Evolutionary conservation across 2,888 invertebrate genomes (phyloP).

Genomic region (Aphrophora alni): DNA sequence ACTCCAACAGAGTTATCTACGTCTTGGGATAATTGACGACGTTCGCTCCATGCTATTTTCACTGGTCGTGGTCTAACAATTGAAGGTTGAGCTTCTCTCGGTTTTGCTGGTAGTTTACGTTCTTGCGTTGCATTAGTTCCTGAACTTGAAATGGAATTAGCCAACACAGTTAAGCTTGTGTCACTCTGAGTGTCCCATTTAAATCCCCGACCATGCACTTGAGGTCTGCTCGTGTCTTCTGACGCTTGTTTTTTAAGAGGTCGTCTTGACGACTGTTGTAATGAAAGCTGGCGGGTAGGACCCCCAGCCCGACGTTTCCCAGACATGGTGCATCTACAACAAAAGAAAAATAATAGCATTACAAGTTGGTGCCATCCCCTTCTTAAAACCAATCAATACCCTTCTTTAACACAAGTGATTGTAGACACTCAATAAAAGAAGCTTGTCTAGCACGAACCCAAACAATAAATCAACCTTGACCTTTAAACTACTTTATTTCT

Average conservation of each 20-base stretch:
- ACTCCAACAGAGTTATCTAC: conserved; percentile 24
- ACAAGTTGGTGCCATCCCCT: neutral
- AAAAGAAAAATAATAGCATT: neutral
- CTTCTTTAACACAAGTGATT: neutral
- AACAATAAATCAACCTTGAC: neutral
- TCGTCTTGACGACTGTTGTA: conserved; percentile 41
- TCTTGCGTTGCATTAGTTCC: neutral
- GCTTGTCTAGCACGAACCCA: neutral
- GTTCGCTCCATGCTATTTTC: conserved; percentile 27
- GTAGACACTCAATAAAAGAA: conserved; percentile 2
- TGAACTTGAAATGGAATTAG: conserved; percentile 24
- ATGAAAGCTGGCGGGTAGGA: conserved; percentile 43
- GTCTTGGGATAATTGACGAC: conserved; percentile 14
- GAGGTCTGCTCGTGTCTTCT: conserved; percentile 28
- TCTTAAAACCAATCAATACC: neutral
- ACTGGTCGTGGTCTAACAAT: conserved; percentile 26
- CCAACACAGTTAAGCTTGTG: conserved; percentile 14
- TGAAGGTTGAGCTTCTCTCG: conserved; percentile 16
- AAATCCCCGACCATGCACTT: conserved; percentile 29
- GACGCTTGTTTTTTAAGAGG: conserved; percentile 42
- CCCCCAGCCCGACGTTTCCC: conserved; percentile 33
- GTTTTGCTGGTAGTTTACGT: neutral
- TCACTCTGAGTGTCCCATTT: conserved; percentile 12
- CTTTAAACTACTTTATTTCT: neutral
- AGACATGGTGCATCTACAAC: conserved; percentile 20